Conservation (phyloP, 2,888 invertebrate genomes). For the Harmothoe impar region DNA sequence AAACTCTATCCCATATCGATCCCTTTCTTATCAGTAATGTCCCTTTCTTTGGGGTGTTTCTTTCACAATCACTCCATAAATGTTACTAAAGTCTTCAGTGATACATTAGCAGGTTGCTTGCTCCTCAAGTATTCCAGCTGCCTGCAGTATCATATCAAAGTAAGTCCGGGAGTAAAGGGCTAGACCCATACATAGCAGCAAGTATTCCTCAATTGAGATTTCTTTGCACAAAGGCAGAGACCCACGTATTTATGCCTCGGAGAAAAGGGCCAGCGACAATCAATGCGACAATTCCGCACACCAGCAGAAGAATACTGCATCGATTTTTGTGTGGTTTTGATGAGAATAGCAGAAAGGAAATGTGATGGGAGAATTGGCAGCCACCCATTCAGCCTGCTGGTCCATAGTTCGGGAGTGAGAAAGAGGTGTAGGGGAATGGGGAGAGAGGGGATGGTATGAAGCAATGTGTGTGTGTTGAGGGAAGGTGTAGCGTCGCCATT, state of each 20-base stretch:
- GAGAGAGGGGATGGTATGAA: too few species aligned
- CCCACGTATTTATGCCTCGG: not conserved
- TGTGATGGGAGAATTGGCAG: constrained; percentile 31
- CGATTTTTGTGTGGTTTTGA: constrained; percentile 42
- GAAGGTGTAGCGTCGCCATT: not conserved
- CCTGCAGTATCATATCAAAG: not conserved
- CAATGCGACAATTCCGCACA: constrained; percentile 37
- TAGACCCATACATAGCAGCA: not conserved
- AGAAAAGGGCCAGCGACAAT: constrained; percentile 42
- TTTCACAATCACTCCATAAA: not conserved
- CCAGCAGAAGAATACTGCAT: not conserved
- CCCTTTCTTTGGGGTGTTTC: not conserved
- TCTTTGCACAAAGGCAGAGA: not conserved
- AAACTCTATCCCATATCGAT: not conserved
- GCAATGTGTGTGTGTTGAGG: too few species aligned
- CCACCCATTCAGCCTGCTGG: not conserved
- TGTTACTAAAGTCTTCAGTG: not conserved
- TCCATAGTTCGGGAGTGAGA: not conserved
- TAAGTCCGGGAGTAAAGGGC: not conserved
- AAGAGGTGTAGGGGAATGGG: too few species aligned
- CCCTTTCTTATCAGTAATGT: not conserved
- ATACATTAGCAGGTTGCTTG: not conserved
- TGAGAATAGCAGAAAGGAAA: constrained; percentile 26
- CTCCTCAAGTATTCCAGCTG: not conserved
- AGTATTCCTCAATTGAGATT: constrained; percentile 13